Evolutionary conservation across 2,797 vertebrate genomes (phyloP), one percentile per base, ranked within the genome.

Genomic region (Astyanax mexicanus): DNA sequence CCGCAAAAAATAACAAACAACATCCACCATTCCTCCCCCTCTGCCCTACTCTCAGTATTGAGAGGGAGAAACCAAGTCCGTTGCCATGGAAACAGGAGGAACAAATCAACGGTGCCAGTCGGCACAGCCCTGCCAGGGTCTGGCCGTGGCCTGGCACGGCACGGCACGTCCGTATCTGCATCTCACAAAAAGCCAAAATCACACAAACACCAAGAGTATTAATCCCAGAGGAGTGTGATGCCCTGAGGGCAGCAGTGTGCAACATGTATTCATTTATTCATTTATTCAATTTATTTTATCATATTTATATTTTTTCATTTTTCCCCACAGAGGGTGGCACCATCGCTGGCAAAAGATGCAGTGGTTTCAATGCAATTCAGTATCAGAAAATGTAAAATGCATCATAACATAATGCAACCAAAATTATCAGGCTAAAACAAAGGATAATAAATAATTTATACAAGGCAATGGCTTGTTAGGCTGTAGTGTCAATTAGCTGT

Each of bases 31-130:
- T 9, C 23, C 40, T 65, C 47, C 37, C 13, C 37, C 65, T 10
- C 37, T 61, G 73, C 64, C 9, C 54, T 23, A 12, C 21, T 23
- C n/a, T n/a, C n/a, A 32, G 19, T 19, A 23, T 75, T 40, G 49
- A 35, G 1, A 35, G 52, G n/a, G 0, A 45, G 27, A 65, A 77
- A 75, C 76, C 35, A 27, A 71, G 61, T 66, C 35, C 15, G 70
- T 86, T 81, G 69, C 82, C 79, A 40, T 79, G 74, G 85, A 78
- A 88, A 89, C 83, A 79, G 68, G 60, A 70, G 68, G 69, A 81
- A 77, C 61, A 72, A 77, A 74, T 79, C 62, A 81, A 73, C 60
- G 77, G 60, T 51, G 75, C 68, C 77, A 79, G 70, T 82, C 49
- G 60, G 69, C 61, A 62, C 44, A 13, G 10, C 38, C 4, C 23